Base-by-base conservation (phyloP, 2,797 vertebrate species). In the Diplodus puntazzo region DNA sequence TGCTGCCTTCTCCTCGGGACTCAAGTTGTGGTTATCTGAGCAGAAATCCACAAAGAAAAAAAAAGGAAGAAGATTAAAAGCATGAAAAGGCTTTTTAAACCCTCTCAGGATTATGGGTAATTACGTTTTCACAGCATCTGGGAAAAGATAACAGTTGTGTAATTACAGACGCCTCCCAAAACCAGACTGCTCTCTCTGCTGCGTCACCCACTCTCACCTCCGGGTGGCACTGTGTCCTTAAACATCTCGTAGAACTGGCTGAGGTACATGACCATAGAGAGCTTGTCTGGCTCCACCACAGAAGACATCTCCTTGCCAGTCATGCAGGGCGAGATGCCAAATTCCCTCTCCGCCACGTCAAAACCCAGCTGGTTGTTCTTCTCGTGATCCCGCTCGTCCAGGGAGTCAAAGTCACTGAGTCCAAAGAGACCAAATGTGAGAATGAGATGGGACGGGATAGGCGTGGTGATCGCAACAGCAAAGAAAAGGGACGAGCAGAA, bases 231-330 rank as follows among this genome's bases (percentile, higher is more conserved):
- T 39, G 96, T 97, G 93, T 99, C 98, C 94, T 95, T 98, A 91
- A 99, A 99, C 98, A 99, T 99, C 95, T 99, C 98, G 2, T 99
- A 99, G 95, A 99, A 99, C 95, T 99, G 98, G n/a, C 97, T 99
- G 93, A 99, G 97, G 94, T 99, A 99, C 97, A 99, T 98, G 92
- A 99, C 98, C 98, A 99, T 99, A 0, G 97, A 98, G 43, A 99
- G 95, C 57, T 99, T 98, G 94, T 99, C 98, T 1, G 98, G 98
- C 83, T 98, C 98, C 18, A 96, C 96, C 1, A 99, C 98, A 1
- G 95, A 96, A 3, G 97, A 97, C 98, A 99, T 99, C 88, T 99
- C 98, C 88, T 98, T 98, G 87, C 98, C 98, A 2, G 98, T 99
- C 98, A 99, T 99, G 90, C 98, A 99, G 59, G 98, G 98, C 21